Percentiles rank a stretch among this genome's conserved stretches.
Conservation (phyloP, 2,797 vertebrate species). For the Gila robusta region DNA sequence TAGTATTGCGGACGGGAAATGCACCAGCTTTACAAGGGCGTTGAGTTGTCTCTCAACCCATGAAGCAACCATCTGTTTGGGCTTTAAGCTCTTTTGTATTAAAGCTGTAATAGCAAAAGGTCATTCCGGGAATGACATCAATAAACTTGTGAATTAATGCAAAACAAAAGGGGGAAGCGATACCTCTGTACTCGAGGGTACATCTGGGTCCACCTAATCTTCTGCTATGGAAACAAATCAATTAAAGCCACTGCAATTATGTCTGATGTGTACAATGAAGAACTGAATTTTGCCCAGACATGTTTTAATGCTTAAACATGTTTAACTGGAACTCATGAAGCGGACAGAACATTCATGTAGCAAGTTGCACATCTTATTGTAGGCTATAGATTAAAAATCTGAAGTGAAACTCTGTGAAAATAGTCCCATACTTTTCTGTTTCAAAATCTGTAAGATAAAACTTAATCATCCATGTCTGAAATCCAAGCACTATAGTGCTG, state of each 20-base stretch:
- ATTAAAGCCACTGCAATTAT: constrained; percentile 56
- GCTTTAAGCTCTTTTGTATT: constrained; percentile 58
- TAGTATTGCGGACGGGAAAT: constrained; percentile 38
- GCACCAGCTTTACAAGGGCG: constrained; percentile 50
- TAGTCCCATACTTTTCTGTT: neutral
- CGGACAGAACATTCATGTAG: constrained; percentile 2
- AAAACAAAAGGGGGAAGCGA: constrained; percentile 60
- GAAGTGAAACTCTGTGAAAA: neutral
- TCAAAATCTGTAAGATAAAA: neutral
- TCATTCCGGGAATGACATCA: constrained; percentile 53
- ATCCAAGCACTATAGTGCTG: constrained; percentile 25
- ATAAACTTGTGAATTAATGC: constrained; percentile 61
- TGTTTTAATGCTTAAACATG: constrained; percentile 23
- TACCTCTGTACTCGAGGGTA: constrained; percentile 34
- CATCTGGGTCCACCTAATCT: constrained; percentile 57
- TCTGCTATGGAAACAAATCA: constrained; percentile 63
- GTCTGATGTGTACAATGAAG: constrained; percentile 21
- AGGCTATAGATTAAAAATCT: neutral
- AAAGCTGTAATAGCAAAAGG: constrained; percentile 56
- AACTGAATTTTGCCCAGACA: constrained; percentile 34
- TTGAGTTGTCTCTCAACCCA: constrained; percentile 45
- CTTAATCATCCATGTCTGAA: constrained; percentile 33
- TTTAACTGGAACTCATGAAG: constrained; percentile 42
- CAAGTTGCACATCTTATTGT: neutral
- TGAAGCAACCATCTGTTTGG: constrained; percentile 62